Evolutionary conservation across 1,140 invertebrate species (phyloP).

Genomic region (Drosophila tropicalis): DNA sequence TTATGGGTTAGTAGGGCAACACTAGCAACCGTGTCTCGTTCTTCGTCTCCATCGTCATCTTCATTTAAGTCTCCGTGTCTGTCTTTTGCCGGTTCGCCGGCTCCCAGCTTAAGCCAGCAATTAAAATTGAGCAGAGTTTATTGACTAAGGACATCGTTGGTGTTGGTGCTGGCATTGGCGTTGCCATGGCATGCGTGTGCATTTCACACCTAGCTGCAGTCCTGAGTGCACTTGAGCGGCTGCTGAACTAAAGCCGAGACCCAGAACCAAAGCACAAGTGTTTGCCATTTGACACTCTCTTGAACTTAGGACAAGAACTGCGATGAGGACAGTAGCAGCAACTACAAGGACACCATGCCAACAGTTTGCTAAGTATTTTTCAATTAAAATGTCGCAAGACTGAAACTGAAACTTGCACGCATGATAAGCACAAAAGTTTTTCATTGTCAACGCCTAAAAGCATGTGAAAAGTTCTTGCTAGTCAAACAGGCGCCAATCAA

Average conservation of each 20-base stretch:
- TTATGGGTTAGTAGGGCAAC: slow-evolving; percentile 67
- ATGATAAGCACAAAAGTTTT: slow-evolving; percentile 75
- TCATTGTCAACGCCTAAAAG: slow-evolving; percentile 71
- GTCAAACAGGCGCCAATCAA: slow-evolving; percentile 66
- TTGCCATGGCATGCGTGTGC: slow-evolving; percentile 47
- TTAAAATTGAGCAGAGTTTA: slow-evolving; percentile 65
- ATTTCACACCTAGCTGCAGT: slow-evolving; percentile 45
- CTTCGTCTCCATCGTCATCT: neutral
- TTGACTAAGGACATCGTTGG: slow-evolving; percentile 40
- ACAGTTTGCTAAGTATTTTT: slow-evolving; percentile 74
- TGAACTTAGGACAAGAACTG: slow-evolving; percentile 42
- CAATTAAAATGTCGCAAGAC: slow-evolving; percentile 69
- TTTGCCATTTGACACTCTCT: slow-evolving; percentile 68
- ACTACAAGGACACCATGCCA: neutral
- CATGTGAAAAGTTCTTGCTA: slow-evolving; percentile 46
- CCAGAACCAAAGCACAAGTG: slow-evolving; percentile 30
- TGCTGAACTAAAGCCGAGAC: slow-evolving; percentile 26
- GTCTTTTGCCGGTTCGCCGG: slow-evolving; percentile 1
- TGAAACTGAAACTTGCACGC: slow-evolving; percentile 64
- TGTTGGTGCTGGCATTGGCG: neutral
- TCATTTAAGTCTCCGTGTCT: neutral
- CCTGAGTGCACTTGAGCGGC: slow-evolving; percentile 58
- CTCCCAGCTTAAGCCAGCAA: slow-evolving; percentile 60
- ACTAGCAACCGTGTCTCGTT: slow-evolving; percentile 9
- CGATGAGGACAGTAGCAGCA: neutral